Evolutionary conservation across 2,113 vertebrate species (phyloP).

Genomic region (Irena cyanogastra): DNA sequence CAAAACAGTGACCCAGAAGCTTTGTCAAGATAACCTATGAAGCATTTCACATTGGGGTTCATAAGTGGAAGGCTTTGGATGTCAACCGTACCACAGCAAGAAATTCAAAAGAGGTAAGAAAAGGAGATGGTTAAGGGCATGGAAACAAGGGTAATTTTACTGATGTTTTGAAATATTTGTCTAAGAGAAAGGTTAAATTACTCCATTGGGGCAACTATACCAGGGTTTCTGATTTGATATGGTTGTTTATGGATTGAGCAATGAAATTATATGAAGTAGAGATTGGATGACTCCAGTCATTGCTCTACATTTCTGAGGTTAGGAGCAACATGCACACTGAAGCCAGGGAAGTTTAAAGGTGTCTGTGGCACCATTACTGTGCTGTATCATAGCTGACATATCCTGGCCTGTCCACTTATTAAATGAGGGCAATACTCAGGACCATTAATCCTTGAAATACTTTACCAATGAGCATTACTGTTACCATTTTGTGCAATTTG

Average conservation of each 20-base stretch:
- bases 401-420: not conserved
- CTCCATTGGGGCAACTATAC: not conserved
- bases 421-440: not conserved
- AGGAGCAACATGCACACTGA: not conserved
- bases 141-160: not conserved
- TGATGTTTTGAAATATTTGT: not conserved
- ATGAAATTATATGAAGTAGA: not conserved
- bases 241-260: not conserved
- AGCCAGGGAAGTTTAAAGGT: not conserved
- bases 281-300: not conserved
- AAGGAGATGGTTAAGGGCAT: not conserved
- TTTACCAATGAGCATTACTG: not conserved
- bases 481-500: not conserved
- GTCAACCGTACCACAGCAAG: not conserved
- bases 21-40: conserved; percentile 7
- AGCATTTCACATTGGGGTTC: not conserved
- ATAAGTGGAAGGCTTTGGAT: not conserved
- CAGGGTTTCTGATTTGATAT: not conserved
- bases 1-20: not conserved
- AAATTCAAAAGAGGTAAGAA: not conserved
- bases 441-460: not conserved
- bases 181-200: not conserved
- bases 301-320: not conserved
- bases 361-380: not conserved
- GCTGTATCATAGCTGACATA: not conserved